Percentiles rank a stretch among this genome's conserved stretches.
Evolutionary conservation across 2,888 invertebrate genomes (phyloP).

Genomic region (Linnaemya vulpina): DNA sequence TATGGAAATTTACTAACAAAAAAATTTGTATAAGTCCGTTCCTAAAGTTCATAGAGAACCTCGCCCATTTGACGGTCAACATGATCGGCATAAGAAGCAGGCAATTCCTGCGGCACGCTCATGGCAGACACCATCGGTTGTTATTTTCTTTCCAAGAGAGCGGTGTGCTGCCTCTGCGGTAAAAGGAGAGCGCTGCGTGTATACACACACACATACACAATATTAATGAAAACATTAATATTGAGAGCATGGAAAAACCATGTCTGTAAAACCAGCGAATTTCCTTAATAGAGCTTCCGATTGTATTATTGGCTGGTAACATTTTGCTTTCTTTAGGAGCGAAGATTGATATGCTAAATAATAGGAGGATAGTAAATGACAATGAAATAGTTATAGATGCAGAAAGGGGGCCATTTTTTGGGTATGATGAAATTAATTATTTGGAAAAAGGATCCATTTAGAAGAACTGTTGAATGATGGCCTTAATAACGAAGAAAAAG

Average conservation of each 20-base stretch:
- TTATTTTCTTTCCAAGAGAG: too few species aligned
- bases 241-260: neutral
- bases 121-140: too few species aligned
- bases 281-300: neutral
- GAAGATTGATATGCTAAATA: neutral
- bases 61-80: too few species aligned
- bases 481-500: neutral
- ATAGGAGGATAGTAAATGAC: neutral
- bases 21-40: too few species aligned
- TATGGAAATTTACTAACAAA: too few species aligned
- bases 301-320: neutral
- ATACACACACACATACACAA: too few species aligned
- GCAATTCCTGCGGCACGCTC: too few species aligned
- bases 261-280: neutral
- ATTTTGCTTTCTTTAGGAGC: neutral
- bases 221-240: too few species aligned
- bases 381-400: neutral
- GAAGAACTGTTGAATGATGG: neutral
- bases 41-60: too few species aligned
- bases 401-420: neutral
- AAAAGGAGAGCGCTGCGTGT: too few species aligned
- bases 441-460: neutral
- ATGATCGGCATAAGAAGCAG: too few species aligned
- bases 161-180: too few species aligned
- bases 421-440: neutral